A percentile compares a stretch with the other conserved stretches of the same genome.
Conservation (phyloP, 2,797 vertebrate genomes). For the Siniperca undulata region DNA sequence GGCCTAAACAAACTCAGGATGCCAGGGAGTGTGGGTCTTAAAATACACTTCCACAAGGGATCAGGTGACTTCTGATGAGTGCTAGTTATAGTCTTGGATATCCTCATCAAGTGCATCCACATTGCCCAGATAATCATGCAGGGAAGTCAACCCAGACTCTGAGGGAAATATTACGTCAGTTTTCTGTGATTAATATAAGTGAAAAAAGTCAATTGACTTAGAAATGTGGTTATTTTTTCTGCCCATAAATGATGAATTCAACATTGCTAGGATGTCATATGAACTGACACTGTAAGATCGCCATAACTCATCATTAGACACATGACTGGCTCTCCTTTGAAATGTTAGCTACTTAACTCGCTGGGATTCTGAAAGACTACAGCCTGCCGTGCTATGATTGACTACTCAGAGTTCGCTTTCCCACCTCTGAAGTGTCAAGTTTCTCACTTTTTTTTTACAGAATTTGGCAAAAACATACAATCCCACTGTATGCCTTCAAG, state of each 20-base stretch:
- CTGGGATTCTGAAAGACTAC: constrained; percentile 21
- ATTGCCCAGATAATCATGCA: constrained; percentile 51
- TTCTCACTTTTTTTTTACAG: constrained; percentile 4
- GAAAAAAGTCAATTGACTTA: constrained; percentile 24
- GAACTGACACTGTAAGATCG: constrained; percentile 24
- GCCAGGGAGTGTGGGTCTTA: constrained; percentile 67
- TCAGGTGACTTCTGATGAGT: constrained; percentile 71
- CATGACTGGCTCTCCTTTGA: constrained; percentile 32
- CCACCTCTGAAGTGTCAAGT: constrained; percentile 44
- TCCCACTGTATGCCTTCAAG: constrained; percentile 30
- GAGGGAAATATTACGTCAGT: constrained; percentile 49
- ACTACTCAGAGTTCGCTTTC: constrained; percentile 21
- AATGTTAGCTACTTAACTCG: constrained; percentile 35
- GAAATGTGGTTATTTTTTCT: constrained; percentile 36
- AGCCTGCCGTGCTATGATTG: constrained; percentile 31
- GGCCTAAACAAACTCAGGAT: constrained; percentile 80
- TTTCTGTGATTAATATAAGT: constrained; percentile 50
- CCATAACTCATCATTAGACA: constrained; percentile 29
- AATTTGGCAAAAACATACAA: constrained; percentile 27
- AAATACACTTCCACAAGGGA: constrained; percentile 68
- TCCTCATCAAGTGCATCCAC: constrained; percentile 63
- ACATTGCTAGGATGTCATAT: constrained; percentile 27
- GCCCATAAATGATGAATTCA: constrained; percentile 28
- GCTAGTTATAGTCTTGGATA: constrained; percentile 68
- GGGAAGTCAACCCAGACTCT: constrained; percentile 31